Percentiles rank a stretch among this genome's conserved stretches.
Evolutionary conservation across 1,140 invertebrate genomes (phyloP).

Genomic region (Ganaspis sp.): DNA sequence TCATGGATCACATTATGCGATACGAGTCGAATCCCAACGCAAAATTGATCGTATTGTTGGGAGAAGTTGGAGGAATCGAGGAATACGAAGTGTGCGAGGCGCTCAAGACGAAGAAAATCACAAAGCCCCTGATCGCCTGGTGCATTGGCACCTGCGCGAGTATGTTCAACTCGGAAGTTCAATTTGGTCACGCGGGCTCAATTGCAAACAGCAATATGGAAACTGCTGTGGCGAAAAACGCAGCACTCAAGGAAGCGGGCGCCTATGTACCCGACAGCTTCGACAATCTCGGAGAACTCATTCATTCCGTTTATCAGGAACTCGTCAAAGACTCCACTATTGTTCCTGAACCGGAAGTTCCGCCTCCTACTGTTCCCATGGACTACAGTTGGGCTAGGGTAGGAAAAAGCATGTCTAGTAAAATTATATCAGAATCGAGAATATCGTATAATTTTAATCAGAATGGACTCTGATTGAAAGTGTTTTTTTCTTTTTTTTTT

Average conservation of each 20-base stretch:
- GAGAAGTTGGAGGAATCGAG: conserved; percentile 99
- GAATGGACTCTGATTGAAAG: no score
- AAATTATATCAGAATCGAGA: no score
- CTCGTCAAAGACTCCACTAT: conserved; percentile 91
- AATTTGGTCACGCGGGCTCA: conserved; percentile 99
- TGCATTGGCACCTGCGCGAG: conserved; percentile 96
- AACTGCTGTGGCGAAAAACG: conserved; percentile 96
- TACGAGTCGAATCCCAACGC: conserved; percentile 86
- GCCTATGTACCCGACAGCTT: conserved; percentile 95
- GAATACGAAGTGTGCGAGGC: conserved; percentile 98
- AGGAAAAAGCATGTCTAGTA: conserved; percentile 58
- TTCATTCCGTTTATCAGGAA: conserved; percentile 86
- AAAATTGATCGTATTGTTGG: conserved; percentile 96
- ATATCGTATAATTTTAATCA: no score
- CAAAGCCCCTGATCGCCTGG: conserved; percentile 98
- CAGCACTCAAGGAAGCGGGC: conserved; percentile 87
- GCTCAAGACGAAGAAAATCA: conserved; percentile 87
- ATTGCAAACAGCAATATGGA: conserved; percentile 97
- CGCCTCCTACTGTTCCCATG: conserved; percentile 99
- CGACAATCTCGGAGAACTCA: conserved; percentile 89
- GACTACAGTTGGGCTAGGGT: conserved; percentile 99
- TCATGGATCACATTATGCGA: conserved; percentile 98
- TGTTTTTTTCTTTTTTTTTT: no score
- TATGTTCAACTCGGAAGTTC: conserved; percentile 98
- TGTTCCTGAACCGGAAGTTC: conserved; percentile 91